phyloP scores from a whole-genome alignment of 2,113 vertebrate genomes.

The Sinocyclocheilus anophthalmus region DNA sequence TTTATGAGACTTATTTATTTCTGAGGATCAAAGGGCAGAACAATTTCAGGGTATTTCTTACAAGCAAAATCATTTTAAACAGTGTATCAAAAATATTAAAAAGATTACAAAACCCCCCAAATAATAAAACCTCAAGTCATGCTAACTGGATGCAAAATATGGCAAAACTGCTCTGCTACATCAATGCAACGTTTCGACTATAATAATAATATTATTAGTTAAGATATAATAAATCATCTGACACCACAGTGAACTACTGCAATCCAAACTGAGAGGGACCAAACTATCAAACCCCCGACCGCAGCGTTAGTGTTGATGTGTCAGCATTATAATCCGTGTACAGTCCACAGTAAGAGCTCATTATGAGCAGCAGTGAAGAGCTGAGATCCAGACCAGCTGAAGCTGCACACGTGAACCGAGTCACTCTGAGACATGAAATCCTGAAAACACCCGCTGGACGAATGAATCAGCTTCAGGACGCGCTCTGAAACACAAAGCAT shows the following conservation, averaged over 20 bases:
- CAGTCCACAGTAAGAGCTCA: conserved; percentile 87
- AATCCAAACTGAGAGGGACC: background rate
- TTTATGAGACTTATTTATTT: background rate
- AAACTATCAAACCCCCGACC: background rate
- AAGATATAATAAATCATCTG: background rate
- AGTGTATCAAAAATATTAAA: background rate
- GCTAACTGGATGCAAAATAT: background rate
- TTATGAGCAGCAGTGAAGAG: conserved; percentile 84
- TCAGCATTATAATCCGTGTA: conserved; percentile 66
- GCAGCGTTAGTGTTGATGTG: background rate
- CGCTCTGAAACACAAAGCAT: conserved; percentile 71
- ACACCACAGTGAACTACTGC: background rate
- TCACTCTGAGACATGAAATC: conserved; percentile 83
- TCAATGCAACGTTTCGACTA: background rate
- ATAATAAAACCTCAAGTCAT: background rate
- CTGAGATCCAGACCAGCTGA: conserved; percentile 76
- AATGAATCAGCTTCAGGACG: conserved; percentile 81
- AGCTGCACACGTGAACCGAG: conserved; percentile 80
- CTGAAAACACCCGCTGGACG: conserved; percentile 66
- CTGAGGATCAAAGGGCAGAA: background rate
- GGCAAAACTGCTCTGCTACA: background rate
- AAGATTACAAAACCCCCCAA: background rate
- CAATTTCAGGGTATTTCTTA: background rate
- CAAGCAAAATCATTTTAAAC: background rate
- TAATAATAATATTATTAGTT: no score